A percentile compares a stretch with the other conserved stretches of the same genome.
Conservation (phyloP, 2,888 invertebrate genomes). For the Patella depressa region DNA sequence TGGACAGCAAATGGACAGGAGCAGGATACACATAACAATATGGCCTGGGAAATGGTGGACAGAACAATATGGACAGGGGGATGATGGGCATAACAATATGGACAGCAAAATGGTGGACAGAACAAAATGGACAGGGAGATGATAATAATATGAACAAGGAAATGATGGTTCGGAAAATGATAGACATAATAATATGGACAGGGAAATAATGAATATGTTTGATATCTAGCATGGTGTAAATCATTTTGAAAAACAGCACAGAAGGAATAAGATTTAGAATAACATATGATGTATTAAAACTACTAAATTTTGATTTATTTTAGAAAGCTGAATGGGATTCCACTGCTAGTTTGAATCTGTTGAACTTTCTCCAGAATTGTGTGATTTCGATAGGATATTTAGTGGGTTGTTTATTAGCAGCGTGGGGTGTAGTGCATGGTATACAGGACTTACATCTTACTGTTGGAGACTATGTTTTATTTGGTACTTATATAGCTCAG, state of each 20-base stretch:
- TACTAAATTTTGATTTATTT: constrained; percentile 56
- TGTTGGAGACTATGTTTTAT: constrained; percentile 96
- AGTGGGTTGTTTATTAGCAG: constrained; percentile 89
- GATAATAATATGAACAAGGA: too few relatives aligned
- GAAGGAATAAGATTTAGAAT: neutral
- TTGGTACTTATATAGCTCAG: constrained; percentile 92
- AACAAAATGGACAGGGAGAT: neutral
- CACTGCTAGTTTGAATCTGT: constrained; percentile 85
- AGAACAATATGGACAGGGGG: too few relatives aligned
- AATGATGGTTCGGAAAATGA: neutral
- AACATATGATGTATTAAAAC: neutral
- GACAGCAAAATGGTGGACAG: too few relatives aligned
- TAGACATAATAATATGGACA: too few relatives aligned
- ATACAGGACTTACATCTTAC: constrained; percentile 76
- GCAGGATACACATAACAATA: too few relatives aligned
- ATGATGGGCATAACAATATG: too few relatives aligned
- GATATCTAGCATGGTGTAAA: neutral
- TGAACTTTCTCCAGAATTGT: constrained; percentile 92
- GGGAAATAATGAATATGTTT: neutral
- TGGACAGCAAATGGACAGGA: too few relatives aligned
- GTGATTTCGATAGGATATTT: constrained; percentile 89
- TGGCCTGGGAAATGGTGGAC: too few relatives aligned
- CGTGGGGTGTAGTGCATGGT: constrained; percentile 78
- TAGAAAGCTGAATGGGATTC: constrained; percentile 92
- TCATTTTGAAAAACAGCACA: neutral